These are phyloP conservation scores for Herminia tarsipennalis DNA, from an alignment of 2,888 invertebrate genomes.

Conservation along the genomic window DNA sequence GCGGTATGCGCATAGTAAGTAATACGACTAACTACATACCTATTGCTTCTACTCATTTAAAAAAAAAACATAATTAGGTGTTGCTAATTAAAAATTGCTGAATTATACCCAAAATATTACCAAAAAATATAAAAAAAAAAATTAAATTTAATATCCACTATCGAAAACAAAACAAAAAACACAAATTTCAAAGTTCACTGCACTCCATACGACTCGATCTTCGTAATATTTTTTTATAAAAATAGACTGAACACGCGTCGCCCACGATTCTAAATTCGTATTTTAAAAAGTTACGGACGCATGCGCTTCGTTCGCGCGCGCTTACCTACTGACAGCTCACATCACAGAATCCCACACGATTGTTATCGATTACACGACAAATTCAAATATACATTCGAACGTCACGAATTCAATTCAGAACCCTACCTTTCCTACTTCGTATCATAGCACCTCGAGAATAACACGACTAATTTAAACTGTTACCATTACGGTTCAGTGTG, in stretches of 20 bases:
- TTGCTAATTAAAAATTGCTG: background rate
- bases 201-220: slow-evolving; percentile 61
- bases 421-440: slow-evolving; percentile 16
- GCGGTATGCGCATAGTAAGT: too few species aligned
- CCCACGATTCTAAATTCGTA: slow-evolving; percentile 55
- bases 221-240: slow-evolving; percentile 56
- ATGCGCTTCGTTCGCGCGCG: slow-evolving; percentile 67
- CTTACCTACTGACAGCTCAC: slow-evolving; percentile 59
- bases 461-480: slow-evolving; percentile 13
- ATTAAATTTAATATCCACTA: slow-evolving; percentile 33
- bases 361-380: slow-evolving; percentile 54
- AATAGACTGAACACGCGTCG: slow-evolving; percentile 60
- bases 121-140: slow-evolving; percentile 6
- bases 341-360: slow-evolving; percentile 47
- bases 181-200: slow-evolving; percentile 68
- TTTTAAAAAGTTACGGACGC: slow-evolving; percentile 55
- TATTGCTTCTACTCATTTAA: background rate
- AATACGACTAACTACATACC: too few species aligned
- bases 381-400: slow-evolving; percentile 40
- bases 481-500: slow-evolving; percentile 2
- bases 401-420: slow-evolving; percentile 9
- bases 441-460: slow-evolving; percentile 13
- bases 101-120: slow-evolving; percentile 8
- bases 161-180: slow-evolving; percentile 31
- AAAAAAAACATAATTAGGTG: background rate